phyloP scores from a whole-genome alignment of 2,888 invertebrate species.

The Eristalis pertinax region DNA sequence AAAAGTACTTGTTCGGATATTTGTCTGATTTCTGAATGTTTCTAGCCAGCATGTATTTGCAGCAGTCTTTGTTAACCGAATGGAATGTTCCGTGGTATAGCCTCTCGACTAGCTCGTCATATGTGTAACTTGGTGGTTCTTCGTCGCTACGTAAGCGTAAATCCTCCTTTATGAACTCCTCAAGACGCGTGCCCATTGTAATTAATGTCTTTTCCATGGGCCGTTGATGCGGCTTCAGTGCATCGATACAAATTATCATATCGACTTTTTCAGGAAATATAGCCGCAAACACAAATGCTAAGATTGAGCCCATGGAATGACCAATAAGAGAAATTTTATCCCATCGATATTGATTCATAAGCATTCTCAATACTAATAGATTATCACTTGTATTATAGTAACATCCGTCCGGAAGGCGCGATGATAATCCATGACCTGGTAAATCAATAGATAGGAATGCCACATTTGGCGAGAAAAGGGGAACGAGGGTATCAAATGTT shows the following conservation, averaged over 20 bases:
- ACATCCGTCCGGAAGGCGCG: constrained; percentile 85
- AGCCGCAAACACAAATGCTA: constrained; percentile 85
- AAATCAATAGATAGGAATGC: constrained; percentile 86
- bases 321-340: constrained; percentile 86
- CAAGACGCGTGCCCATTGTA: constrained; percentile 79
- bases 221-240: constrained; percentile 78
- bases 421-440: constrained; percentile 88
- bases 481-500: constrained; percentile 87
- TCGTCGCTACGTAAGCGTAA: constrained; percentile 79
- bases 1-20: constrained; percentile 85
- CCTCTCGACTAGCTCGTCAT: constrained; percentile 85
- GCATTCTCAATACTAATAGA: constrained; percentile 82
- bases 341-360: constrained; percentile 87
- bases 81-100: constrained; percentile 84
- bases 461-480: constrained; percentile 82
- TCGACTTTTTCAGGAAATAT: constrained; percentile 82
- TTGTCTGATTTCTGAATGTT: constrained; percentile 83
- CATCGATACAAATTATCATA: constrained; percentile 80
- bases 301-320: constrained; percentile 87
- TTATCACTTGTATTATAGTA: constrained; percentile 80
- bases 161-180: constrained; percentile 82
- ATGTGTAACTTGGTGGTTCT: constrained; percentile 85
- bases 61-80: constrained; percentile 84
- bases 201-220: constrained; percentile 76
- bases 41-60: constrained; percentile 83